These are phyloP conservation scores for Gobiocypris rarus DNA, from an alignment of 2,113 vertebrate species.

Conservation along the genomic window DNA sequence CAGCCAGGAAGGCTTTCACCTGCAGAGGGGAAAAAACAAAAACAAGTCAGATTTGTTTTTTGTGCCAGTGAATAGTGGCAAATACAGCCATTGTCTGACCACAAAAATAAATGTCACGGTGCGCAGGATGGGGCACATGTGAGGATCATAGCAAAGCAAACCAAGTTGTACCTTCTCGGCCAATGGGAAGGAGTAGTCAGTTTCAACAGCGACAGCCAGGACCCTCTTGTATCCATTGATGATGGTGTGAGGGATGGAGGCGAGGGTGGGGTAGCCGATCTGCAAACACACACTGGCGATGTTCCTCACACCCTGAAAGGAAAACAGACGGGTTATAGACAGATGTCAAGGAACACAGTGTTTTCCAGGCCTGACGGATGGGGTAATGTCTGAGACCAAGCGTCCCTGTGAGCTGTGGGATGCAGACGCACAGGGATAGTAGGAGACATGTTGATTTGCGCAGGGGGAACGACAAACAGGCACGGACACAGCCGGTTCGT, in stretches of 20 bases:
- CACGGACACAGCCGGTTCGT: conserved; percentile 56
- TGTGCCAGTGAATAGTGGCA: neutral
- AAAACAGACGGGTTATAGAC: neutral
- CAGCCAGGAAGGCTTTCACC: conserved; percentile 95
- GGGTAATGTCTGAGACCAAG: conserved; percentile 53
- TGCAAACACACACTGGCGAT: conserved; percentile 95
- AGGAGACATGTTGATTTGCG: conserved; percentile 60
- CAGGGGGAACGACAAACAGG: conserved; percentile 63
- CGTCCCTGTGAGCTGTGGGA: conserved; percentile 53
- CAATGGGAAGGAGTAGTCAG: conserved; percentile 92
- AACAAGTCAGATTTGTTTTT: too few relatives aligned
- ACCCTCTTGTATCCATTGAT: conserved; percentile 96
- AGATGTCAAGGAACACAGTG: accelerated
- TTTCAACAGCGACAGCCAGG: conserved; percentile 92
- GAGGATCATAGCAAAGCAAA: too few relatives aligned
- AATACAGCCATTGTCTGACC: too few relatives aligned
- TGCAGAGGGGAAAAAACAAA: neutral
- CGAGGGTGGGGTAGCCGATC: conserved; percentile 96
- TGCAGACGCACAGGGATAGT: conserved; percentile 61
- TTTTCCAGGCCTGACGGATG: neutral
- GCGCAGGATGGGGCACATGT: too few relatives aligned
- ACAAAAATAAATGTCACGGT: too few relatives aligned
- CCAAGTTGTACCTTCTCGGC: conserved; percentile 89
- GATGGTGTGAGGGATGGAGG: conserved; percentile 92
- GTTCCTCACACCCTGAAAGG: conserved; percentile 89